phyloP scores from a whole-genome alignment of 2,113 vertebrate species.

The Pseudorasbora parva region DNA sequence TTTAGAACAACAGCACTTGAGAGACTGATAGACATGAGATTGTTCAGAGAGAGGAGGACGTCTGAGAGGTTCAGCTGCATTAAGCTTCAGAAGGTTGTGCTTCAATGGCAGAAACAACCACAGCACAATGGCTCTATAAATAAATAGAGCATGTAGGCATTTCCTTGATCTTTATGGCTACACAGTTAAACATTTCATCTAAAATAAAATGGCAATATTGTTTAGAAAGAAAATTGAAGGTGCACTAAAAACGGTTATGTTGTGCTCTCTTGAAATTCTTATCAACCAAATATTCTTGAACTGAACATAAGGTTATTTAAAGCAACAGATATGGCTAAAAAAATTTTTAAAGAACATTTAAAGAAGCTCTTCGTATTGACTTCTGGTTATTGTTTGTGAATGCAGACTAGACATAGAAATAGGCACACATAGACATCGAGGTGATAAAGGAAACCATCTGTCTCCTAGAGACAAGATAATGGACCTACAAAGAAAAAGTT shows the following conservation, averaged over 20 bases:
- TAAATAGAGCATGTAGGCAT: background rate
- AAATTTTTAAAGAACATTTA: background rate
- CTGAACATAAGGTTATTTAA: background rate
- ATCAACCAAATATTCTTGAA: background rate
- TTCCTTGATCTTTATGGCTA: background rate
- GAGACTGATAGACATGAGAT: constrained; percentile 33
- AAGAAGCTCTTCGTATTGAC: background rate
- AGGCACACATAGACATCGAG: background rate
- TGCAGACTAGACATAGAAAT: background rate
- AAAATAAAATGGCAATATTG: background rate
- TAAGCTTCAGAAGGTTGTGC: background rate
- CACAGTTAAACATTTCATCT: background rate
- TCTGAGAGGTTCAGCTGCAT: background rate
- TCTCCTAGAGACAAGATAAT: constrained; percentile 14
- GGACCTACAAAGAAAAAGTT: background rate
- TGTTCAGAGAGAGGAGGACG: constrained; percentile 25
- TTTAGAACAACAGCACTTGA: constrained; percentile 42
- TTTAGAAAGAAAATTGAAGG: background rate
- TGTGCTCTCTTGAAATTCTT: background rate
- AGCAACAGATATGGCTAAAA: background rate
- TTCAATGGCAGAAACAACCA: constrained; percentile 8
- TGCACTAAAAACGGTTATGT: background rate
- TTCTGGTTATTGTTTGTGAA: background rate
- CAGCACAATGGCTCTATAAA: constrained; percentile 1
- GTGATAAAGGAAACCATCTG: background rate